Conservation (phyloP, 2,888 invertebrate species). For the Taphrorychus bicolor region DNA sequence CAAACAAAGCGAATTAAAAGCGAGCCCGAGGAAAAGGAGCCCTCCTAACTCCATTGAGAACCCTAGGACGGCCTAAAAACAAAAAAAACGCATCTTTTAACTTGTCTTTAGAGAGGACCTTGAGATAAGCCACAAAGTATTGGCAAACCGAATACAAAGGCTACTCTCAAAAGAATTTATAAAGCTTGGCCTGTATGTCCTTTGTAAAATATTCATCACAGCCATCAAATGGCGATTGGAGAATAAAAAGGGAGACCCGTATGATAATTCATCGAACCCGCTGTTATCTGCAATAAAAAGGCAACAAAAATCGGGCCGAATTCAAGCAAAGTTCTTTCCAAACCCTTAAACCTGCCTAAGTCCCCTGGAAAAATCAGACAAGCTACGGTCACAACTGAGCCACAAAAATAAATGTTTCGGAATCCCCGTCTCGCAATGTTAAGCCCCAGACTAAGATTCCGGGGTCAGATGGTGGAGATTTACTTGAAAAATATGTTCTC, state of each 20-base stretch:
- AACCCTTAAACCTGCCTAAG: slow-evolving; percentile 5
- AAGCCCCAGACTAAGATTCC: slow-evolving; percentile 33
- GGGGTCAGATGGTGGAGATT: slow-evolving; percentile 39
- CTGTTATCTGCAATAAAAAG: slow-evolving; percentile 9
- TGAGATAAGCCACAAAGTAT: too few species aligned
- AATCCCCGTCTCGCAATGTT: slow-evolving; percentile 27
- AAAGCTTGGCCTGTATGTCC: too few species aligned
- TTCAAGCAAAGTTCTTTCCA: slow-evolving; percentile 2
- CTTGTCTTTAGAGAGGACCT: too few species aligned
- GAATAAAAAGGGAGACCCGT: neutral
- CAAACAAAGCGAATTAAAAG: too few species aligned
- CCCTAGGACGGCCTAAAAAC: too few species aligned
- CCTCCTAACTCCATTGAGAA: too few species aligned
- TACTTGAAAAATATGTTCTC: slow-evolving; percentile 41
- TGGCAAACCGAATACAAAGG: too few species aligned
- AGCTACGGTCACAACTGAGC: slow-evolving; percentile 29
- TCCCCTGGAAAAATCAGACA: slow-evolving; percentile 26
- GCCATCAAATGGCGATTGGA: neutral
- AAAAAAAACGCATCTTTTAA: too few species aligned
- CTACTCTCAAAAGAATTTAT: too few species aligned
- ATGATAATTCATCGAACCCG: neutral
- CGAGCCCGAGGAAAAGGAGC: too few species aligned
- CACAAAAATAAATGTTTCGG: slow-evolving; percentile 37
- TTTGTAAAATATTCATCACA: neutral
- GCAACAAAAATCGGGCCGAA: slow-evolving; percentile 6